Evolutionary conservation across 2,797 vertebrate species (phyloP).

Genomic region (Falco naumanni): DNA sequence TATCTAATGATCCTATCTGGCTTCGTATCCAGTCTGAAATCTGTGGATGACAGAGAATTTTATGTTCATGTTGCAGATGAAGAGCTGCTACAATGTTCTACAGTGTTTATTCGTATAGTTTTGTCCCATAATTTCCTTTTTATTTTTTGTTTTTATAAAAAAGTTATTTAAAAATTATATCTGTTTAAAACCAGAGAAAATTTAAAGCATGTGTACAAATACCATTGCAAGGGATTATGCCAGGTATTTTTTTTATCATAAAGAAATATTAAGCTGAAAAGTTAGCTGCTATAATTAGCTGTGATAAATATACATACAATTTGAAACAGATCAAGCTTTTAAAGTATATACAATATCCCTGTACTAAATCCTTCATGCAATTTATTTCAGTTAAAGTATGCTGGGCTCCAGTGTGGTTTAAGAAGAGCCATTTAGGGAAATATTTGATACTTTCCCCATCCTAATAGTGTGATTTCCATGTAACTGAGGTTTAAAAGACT

Average conservation of each 20-base stretch:
- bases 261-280: not conserved
- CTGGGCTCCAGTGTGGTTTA: not conserved
- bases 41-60: not conserved
- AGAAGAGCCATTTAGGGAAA: not conserved
- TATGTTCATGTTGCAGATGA: not conserved
- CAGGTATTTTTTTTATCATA: not conserved
- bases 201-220: not conserved
- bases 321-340: conserved; percentile 26
- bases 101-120: not conserved
- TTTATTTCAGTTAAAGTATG: conserved; percentile 21
- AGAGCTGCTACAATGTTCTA: not conserved
- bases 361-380: not conserved
- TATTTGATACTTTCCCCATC: not conserved
- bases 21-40: not conserved
- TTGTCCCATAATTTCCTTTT: not conserved
- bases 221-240: not conserved
- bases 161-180: not conserved
- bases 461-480: not conserved
- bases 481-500: conserved; percentile 30
- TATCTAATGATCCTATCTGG: not conserved
- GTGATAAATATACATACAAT: not conserved
- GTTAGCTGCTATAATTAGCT: not conserved
- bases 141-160: not conserved
- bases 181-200: not conserved
- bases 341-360: not conserved